These are phyloP conservation scores for Dicentrarchus labrax DNA, from an alignment of 2,113 vertebrate species.

Conservation along the genomic window DNA sequence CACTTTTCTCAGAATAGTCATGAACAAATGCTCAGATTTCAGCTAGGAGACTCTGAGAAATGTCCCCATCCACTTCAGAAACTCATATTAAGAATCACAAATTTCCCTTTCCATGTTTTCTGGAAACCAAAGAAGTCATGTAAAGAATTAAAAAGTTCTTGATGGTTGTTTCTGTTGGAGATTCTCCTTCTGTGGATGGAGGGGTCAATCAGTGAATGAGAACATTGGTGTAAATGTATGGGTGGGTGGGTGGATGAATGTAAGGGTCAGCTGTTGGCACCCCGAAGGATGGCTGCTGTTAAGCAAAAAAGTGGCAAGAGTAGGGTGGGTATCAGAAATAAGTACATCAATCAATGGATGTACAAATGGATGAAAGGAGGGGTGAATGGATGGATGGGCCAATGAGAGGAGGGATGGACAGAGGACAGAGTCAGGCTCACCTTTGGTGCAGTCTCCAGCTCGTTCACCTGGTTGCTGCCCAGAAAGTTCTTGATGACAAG, in stretches of 20 bases:
- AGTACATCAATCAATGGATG: conserved; percentile 1
- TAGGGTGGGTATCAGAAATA: not conserved
- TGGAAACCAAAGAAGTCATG: not conserved
- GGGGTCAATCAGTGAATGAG: not conserved
- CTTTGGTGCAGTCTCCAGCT: conserved; percentile 90
- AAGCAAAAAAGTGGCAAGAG: not conserved
- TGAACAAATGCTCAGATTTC: not conserved
- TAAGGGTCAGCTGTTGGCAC: not conserved
- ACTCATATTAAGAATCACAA: not conserved
- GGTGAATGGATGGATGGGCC: too few species aligned
- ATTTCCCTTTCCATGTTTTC: not conserved
- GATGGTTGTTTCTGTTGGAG: conserved; percentile 5
- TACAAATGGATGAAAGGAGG: not conserved
- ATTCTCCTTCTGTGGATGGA: not conserved
- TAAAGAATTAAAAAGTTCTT: not conserved
- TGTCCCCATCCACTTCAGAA: conserved; percentile 1
- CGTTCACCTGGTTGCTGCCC: conserved; percentile 91
- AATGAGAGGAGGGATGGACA: not conserved
- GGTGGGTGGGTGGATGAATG: not conserved
- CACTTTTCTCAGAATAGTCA: not conserved
- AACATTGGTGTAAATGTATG: not conserved
- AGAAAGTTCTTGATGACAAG: conserved; percentile 86
- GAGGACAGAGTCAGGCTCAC: conserved; percentile 78
- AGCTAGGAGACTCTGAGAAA: not conserved
- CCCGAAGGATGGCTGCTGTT: not conserved